These are phyloP conservation scores for Anthophora plumipes DNA, from an alignment of 2,888 invertebrate genomes.

Conservation along the genomic window DNA sequence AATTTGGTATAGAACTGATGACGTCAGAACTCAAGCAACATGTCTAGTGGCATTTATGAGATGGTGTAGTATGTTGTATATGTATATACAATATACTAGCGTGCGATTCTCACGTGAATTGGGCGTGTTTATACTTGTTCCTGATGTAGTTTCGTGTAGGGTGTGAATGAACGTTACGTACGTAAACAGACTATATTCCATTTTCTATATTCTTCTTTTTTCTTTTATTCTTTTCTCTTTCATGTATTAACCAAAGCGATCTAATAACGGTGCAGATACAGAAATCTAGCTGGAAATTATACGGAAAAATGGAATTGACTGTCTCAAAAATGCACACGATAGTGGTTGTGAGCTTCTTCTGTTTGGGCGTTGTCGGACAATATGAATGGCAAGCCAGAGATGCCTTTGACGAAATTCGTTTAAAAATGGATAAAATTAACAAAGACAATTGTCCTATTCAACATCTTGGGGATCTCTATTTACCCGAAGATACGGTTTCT, in stretches of 20 bases:
- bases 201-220: neutral
- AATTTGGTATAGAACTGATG: constrained; percentile 39
- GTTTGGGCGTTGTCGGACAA: constrained; percentile 91
- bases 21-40: constrained; percentile 33
- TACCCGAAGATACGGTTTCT: constrained; percentile 94
- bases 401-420: constrained; percentile 94
- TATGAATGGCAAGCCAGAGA: constrained; percentile 97
- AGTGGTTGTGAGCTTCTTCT: constrained; percentile 66
- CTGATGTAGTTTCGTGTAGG: constrained; percentile 4
- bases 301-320: constrained; percentile 26
- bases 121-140: constrained; percentile 19
- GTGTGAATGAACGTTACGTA: constrained; percentile 15
- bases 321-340: constrained; percentile 30
- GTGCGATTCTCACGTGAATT: neutral
- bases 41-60: constrained; percentile 11
- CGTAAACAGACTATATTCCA: neutral
- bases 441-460: constrained; percentile 96
- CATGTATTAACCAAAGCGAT: neutral
- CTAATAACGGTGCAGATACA: neutral
- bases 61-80: neutral
- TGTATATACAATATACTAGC: neutral
- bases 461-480: constrained; percentile 92
- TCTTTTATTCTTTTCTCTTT: neutral
- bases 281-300: neutral
- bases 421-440: constrained; percentile 93